Conservation (phyloP, 2,797 vertebrate genomes). For the Galago senegalensis region DNA sequence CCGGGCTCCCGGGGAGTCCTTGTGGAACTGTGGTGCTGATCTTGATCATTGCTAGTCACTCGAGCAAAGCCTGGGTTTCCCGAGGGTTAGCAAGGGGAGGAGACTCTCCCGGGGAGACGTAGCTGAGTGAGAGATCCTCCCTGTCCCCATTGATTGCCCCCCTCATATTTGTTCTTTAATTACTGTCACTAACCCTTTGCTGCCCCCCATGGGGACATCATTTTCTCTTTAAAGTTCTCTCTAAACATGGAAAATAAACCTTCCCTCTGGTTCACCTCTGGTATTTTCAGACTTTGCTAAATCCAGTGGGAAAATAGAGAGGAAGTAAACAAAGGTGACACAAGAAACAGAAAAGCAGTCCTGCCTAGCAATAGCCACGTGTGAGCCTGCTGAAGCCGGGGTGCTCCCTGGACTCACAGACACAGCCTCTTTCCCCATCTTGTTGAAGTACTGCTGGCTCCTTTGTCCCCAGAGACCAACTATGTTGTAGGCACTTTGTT, state of each 20-base stretch:
- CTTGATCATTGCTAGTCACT: background rate
- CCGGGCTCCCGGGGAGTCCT: background rate
- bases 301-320: conserved; percentile 32
- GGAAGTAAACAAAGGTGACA: conserved; percentile 61
- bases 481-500: background rate
- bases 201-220: background rate
- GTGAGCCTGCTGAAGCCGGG: background rate
- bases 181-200: background rate
- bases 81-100: background rate
- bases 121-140: background rate
- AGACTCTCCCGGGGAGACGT: background rate
- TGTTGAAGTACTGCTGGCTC: background rate
- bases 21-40: conserved; percentile 2
- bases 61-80: conserved; percentile 9
- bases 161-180: background rate
- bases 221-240: conserved; percentile 64
- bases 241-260: conserved; percentile 62
- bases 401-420: background rate
- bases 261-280: conserved; percentile 54
- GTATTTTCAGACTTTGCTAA: conserved; percentile 63
- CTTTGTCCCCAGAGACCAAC: background rate
- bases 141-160: rapidly evolving
- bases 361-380: rapidly evolving
- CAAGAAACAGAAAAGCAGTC: background rate
- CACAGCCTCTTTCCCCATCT: background rate